phyloP scores from a whole-genome alignment of 1,140 invertebrate genomes.

The Tenebrio molitor region DNA sequence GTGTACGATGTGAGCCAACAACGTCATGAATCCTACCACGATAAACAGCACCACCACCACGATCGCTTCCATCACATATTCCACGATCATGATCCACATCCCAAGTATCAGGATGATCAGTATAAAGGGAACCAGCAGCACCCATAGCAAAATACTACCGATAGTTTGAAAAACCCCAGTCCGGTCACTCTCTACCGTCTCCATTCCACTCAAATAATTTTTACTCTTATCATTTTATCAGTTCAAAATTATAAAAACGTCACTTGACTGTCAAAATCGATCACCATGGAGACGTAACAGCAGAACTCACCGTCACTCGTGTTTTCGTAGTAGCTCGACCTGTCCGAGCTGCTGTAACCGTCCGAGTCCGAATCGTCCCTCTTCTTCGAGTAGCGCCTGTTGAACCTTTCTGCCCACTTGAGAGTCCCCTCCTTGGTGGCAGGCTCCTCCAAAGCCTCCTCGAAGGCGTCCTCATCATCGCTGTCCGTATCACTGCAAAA shows the following conservation, averaged over 20 bases:
- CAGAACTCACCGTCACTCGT: slow-evolving; percentile 71
- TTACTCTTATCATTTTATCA: slow-evolving; percentile 2
- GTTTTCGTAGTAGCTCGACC: slow-evolving; percentile 73
- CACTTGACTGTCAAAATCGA: no score
- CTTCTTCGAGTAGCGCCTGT: slow-evolving; percentile 62
- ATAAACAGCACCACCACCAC: not conserved
- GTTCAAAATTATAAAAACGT: no score
- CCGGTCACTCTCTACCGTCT: not conserved
- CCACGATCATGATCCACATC: not conserved
- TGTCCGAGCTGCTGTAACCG: slow-evolving; percentile 72
- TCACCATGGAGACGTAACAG: no score
- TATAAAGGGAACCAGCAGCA: not conserved
- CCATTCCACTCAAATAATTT: not conserved
- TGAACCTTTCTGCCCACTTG: slow-evolving; percentile 76
- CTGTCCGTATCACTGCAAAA: slow-evolving; percentile 71
- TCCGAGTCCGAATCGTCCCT: slow-evolving; percentile 60
- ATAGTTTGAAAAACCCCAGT: not conserved
- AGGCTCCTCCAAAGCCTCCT: slow-evolving; percentile 75
- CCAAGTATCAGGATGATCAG: not conserved
- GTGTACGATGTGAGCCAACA: not conserved
- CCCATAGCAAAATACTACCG: not conserved
- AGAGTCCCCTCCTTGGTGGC: slow-evolving; percentile 76
- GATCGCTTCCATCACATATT: not conserved
- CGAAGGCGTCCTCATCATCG: slow-evolving; percentile 73
- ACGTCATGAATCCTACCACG: not conserved